phyloP scores from a whole-genome alignment of 1,140 invertebrate genomes.

The Brachionus plicatilis region DNA sequence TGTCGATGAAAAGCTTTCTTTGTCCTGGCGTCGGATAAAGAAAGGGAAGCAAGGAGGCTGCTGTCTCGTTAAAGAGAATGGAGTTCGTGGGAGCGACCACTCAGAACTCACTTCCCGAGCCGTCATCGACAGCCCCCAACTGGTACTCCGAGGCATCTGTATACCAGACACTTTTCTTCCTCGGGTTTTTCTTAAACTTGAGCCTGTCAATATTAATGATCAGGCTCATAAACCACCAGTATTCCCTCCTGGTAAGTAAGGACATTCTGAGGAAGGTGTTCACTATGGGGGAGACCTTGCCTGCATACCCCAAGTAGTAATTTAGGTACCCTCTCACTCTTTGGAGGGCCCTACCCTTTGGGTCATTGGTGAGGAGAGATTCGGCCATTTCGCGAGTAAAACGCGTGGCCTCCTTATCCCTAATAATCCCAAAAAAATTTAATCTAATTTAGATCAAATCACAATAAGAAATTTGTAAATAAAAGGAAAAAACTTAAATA shows the following conservation, averaged over 20 bases:
- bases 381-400: too few species aligned
- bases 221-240: neutral
- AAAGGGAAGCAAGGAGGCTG: neutral
- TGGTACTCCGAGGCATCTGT: neutral
- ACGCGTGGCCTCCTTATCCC: too few species aligned
- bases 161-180: neutral
- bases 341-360: neutral
- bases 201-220: neutral
- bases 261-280: neutral
- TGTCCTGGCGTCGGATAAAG: too few species aligned
- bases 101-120: neutral
- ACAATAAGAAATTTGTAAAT: too few species aligned
- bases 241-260: neutral
- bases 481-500: too few species aligned
- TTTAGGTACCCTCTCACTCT: neutral
- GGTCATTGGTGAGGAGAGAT: too few species aligned
- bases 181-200: neutral
- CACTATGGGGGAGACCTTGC: neutral
- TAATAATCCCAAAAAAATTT: too few species aligned
- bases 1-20: too few species aligned
- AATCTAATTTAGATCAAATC: too few species aligned
- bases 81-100: neutral
- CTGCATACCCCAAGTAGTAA: neutral
- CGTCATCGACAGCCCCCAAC: neutral
- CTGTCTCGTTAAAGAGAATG: neutral